These are phyloP conservation scores for Anadara kagoshimensis DNA, from an alignment of 1,140 invertebrate species.

Conservation along the genomic window DNA sequence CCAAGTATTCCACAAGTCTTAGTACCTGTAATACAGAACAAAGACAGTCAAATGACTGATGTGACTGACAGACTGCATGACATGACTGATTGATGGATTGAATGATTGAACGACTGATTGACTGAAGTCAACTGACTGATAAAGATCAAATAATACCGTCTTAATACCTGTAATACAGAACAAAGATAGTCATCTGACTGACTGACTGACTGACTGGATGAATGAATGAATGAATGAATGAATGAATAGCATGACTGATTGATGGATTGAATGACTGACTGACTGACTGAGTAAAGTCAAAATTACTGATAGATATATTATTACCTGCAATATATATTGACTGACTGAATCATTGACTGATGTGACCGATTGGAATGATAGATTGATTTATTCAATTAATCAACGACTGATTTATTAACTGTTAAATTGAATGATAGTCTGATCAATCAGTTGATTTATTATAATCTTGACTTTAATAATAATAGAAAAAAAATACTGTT, in stretches of 20 bases:
- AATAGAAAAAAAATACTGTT: too few relatives aligned
- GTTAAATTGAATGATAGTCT: too few relatives aligned
- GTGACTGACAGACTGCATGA: neutral
- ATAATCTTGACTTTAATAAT: too few relatives aligned
- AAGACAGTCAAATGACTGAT: neutral
- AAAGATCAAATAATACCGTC: constrained; percentile 56
- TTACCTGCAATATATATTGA: too few relatives aligned
- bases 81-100: neutral
- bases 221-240: neutral
- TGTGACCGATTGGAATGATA: too few relatives aligned
- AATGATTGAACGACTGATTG: neutral
- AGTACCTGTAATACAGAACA: constrained; percentile 58
- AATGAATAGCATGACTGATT: neutral
- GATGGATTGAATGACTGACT: neutral
- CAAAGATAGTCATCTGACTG: neutral
- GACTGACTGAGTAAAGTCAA: neutral
- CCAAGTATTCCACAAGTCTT: constrained; percentile 67
- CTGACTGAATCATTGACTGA: too few relatives aligned
- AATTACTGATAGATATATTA: too few relatives aligned
- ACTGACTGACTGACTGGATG: neutral
- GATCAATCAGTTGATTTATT: too few relatives aligned
- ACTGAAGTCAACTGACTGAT: neutral
- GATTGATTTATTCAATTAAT: too few relatives aligned
- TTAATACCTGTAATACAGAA: constrained; percentile 57
- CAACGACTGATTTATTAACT: too few relatives aligned